Conservation (phyloP, 2,888 invertebrate genomes). For the Melanotus villosus region DNA sequence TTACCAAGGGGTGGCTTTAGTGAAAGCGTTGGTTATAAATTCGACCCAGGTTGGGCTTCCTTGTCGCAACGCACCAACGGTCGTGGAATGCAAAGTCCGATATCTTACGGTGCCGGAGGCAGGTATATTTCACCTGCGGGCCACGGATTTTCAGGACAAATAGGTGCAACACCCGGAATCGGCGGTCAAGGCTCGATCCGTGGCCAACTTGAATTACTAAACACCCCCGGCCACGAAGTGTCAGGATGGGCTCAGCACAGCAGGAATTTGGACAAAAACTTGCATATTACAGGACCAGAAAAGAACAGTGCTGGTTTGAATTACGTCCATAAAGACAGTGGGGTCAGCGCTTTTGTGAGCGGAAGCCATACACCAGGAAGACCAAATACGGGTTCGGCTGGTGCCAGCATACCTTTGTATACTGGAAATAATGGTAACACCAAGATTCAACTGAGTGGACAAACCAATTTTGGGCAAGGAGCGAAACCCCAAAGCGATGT, state of each 20-base stretch:
- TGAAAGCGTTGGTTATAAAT: slow-evolving; percentile 31
- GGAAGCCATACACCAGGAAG: slow-evolving; percentile 22
- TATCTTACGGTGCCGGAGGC: slow-evolving; percentile 17
- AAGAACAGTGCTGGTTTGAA: slow-evolving; percentile 26
- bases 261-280: slow-evolving; percentile 31
- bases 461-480: slow-evolving; percentile 33
- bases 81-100: slow-evolving; percentile 26
- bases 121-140: background rate
- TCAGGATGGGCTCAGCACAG: slow-evolving; percentile 30
- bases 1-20: slow-evolving; percentile 14
- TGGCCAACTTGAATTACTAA: slow-evolving; percentile 25
- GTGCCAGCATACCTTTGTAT: slow-evolving; percentile 30
- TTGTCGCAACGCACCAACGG: slow-evolving; percentile 26
- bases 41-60: slow-evolving; percentile 44
- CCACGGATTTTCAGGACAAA: slow-evolving; percentile 13
- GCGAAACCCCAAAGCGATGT: slow-evolving; percentile 38
- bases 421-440: background rate
- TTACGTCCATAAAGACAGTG: slow-evolving; percentile 24
- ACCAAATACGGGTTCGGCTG: slow-evolving; percentile 25
- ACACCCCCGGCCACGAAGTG: slow-evolving; percentile 18
- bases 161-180: slow-evolving; percentile 23
- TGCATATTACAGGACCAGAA: slow-evolving; percentile 23
- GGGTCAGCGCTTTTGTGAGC: slow-evolving; percentile 26
- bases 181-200: slow-evolving; percentile 26
- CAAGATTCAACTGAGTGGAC: slow-evolving; percentile 2